Base-by-base conservation (phyloP, 2,888 invertebrate genomes). In the Biston stratarius region DNA sequence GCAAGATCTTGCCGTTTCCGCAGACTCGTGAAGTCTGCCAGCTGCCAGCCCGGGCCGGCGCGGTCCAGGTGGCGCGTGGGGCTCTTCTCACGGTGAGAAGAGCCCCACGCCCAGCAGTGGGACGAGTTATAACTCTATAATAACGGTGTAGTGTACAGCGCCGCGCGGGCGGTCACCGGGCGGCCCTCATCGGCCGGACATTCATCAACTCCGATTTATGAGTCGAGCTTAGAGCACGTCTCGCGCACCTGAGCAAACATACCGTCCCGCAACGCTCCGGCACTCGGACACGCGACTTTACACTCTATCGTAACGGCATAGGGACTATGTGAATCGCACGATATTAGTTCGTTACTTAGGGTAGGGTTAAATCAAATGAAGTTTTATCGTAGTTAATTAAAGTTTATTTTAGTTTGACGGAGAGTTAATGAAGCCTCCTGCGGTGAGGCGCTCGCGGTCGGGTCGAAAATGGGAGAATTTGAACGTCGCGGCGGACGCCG, bases 121-220 rank as follows among this genome's bases (percentile, higher is more conserved):
- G 24, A 24, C 24, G 24, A 24, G 24, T 24, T n/a, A 24, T 24
- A 24, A 24, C 3, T 24, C 24, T 24, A 3, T 24, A 24, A 24
- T 24, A 24, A 24, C 24, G n/a, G n/a, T n/a, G n/a, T n/a, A n/a
- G n/a, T n/a, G n/a, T n/a, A n/a, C n/a, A n/a, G n/a, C n/a, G n/a
- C n/a, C n/a, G n/a, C n/a, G n/a, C n/a, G n/a, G n/a, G n/a, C n/a
- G n/a, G n/a, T n/a, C n/a, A n/a, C n/a, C n/a, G n/a, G n/a, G n/a
- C n/a, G n/a, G n/a, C n/a, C n/a, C n/a, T n/a, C n/a, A n/a, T n/a
- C n/a, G n/a, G n/a, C n/a, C n/a, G n/a, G n/a, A 63, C 75, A 72
- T 74, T 77, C 74, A 78, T 77, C 75, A 76, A 72, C 67, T 67
- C 64, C 74, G 76, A 80, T 77, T 76, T 78, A 78, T 73, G 73